Conservation (phyloP, 2,888 invertebrate genomes). For the Drosophila pseudotakahashii region DNA sequence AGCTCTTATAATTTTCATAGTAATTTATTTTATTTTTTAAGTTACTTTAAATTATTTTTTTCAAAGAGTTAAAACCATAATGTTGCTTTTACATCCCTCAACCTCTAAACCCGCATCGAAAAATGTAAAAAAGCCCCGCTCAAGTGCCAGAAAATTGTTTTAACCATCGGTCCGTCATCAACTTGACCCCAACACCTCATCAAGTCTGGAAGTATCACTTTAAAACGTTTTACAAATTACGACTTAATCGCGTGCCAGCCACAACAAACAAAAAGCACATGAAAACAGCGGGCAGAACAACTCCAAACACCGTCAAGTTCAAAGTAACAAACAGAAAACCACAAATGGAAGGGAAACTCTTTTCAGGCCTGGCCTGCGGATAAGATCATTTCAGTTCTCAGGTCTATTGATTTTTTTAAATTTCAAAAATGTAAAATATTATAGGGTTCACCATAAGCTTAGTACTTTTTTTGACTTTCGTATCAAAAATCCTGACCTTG, state of each 20-base stretch:
- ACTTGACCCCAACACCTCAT: constrained; percentile 76
- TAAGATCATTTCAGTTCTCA: constrained; percentile 14
- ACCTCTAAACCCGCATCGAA: constrained; percentile 2
- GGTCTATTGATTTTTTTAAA: neutral
- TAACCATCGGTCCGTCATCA: constrained; percentile 48
- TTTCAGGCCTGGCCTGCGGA: neutral
- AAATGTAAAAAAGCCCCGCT: constrained; percentile 15
- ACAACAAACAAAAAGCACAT: constrained; percentile 31
- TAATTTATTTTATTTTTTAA: no score
- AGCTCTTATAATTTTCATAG: no score
- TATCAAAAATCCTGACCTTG: constrained; percentile 1
- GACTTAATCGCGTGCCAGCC: constrained; percentile 72
- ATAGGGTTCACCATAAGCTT: no score
- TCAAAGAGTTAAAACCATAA: neutral
- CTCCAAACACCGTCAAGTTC: constrained; percentile 56
- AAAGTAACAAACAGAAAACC: constrained; percentile 39
- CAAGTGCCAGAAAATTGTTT: constrained; percentile 45
- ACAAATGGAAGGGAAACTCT: constrained; percentile 21
- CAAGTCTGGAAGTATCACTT: constrained; percentile 55
- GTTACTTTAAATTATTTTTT: neutral
- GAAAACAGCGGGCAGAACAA: constrained; percentile 30
- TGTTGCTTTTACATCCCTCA: constrained; percentile 8
- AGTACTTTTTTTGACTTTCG: neutral
- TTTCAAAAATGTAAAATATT: neutral
- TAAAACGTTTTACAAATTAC: constrained; percentile 73